Evolutionary conservation across 1,140 invertebrate species (phyloP).

Genomic region (Chrysopa pallens): DNA sequence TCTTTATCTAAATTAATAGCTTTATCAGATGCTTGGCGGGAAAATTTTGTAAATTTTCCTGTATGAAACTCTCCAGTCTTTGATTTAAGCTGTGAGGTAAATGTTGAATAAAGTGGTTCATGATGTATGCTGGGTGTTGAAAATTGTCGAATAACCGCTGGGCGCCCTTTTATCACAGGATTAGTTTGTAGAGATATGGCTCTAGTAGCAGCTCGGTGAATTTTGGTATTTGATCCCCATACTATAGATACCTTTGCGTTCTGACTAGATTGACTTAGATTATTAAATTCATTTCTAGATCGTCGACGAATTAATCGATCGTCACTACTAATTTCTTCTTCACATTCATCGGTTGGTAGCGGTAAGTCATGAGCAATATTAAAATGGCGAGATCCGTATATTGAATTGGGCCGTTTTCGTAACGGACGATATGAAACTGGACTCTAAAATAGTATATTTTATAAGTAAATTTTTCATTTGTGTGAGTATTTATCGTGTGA

Average conservation of each 20-base stretch:
- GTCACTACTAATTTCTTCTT: conserved; percentile 7
- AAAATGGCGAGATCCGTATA: conserved; percentile 35
- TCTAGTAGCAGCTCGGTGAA: conserved; percentile 10
- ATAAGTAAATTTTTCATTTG: not conserved
- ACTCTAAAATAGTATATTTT: conserved; percentile 9
- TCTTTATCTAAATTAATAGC: too few species aligned
- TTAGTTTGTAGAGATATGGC: conserved; percentile 16
- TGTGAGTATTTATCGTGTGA: too few species aligned
- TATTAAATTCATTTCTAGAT: not conserved
- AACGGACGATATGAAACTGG: conserved; percentile 19
- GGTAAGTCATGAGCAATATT: conserved; percentile 32
- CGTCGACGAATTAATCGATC: not conserved
- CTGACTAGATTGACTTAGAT: too few species aligned
- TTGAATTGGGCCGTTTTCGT: conserved; percentile 9
- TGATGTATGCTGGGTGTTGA: conserved; percentile 16
- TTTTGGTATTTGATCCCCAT: not conserved
- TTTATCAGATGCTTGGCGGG: too few species aligned
- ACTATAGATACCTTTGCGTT: not conserved
- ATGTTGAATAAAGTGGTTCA: not conserved
- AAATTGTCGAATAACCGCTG: conserved; percentile 11
- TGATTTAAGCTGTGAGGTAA: not conserved
- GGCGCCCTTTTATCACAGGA: conserved; percentile 7
- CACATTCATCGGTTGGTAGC: conserved; percentile 38
- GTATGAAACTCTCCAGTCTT: too few species aligned
- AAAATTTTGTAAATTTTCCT: too few species aligned